Evolutionary conservation across 2,797 vertebrate genomes (phyloP), one percentile per base, ranked within the genome.

Genomic region (Intellagama lesueurii): DNA sequence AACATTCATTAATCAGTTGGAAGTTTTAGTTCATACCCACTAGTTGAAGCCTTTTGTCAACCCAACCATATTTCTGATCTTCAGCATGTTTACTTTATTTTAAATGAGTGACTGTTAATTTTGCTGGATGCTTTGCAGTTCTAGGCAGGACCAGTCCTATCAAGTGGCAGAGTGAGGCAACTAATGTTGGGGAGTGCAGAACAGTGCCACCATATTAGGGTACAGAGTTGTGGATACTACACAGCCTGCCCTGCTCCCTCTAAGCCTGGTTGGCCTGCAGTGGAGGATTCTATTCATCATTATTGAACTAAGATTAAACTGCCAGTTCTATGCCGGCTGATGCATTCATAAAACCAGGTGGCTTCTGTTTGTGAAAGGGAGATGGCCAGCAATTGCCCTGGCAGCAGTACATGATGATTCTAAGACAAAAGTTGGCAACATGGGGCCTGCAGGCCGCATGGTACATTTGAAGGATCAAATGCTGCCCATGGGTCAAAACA

Each of bases 1-100:
- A 66, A 82, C 75, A 88, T 60, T 30, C 68, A 83, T 64, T 68
- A 68, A 83, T 83, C 26, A 75, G 30, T 68, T 83, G 80, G 40
- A 70, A 82, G 70, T 5, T 19, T 75, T 73, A 56, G 35, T 75
- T 84, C 83, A 16, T 24, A 35, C 5, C 77, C 44, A 87, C 40
- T 81, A 28, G 1, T 64, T 44, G 82, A n/a, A 64, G 28, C 12
- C 35, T 82, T 82, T 76, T 47, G 30, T 56, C 22, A 56, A 24
- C n/a, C n/a, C n/a, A 28, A 22, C 3, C 75, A n/a, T 47, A 64
- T 11, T 85, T 82, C 44, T 75, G 4, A 4, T 82, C 40, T 82
- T 60, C 49, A 82, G 47, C 47, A 44, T 72, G 28, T 44, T 73
- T 44, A 8, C 32, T 49, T 78, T 26, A 81, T 56, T 72, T 81